Base-by-base conservation (phyloP, 2,113 vertebrate genomes). In the Maccullochella peelii region DNA sequence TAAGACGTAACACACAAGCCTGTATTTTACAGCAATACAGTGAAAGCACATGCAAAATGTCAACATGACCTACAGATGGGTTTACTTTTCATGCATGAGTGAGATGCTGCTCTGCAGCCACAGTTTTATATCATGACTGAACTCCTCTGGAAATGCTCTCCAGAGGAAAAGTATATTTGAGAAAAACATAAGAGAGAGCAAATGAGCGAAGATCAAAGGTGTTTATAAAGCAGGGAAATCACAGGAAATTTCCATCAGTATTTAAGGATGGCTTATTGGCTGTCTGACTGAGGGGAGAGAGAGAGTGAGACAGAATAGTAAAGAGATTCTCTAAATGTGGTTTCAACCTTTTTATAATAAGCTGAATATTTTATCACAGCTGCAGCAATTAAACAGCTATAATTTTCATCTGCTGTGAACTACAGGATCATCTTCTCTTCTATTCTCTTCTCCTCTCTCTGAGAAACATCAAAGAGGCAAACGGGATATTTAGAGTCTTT, bases 351-450 rank as follows among this genome's bases (percentile, higher is more conserved):
- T 79, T 88, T 82, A 70, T 70, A 78, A 68, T 69, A 49, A 0
- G 20, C 27, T 88, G 59, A 88, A 88, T 92, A 90, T 92, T 90
- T 84, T n/a, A 86, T 85, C 25, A 77, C 50, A 47, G 25, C 78
- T 68, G 78, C 50, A 73, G 82, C 54, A 68, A 79, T 88, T 80
- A 84, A 77, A 16, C 68, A 77, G 61, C 30, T n/a, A 63, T 40
- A 63, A 85, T 81, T 80, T 80, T 21, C 16, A 18, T 74, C 59
- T 50, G 20, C n/a, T 50, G 40, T 50, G 63, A 73, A 83, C 33
- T 58, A 40, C 55, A 50, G 42, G 42, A 44, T 77, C 57, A 9
- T 77, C 38, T 79, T 73, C 0, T 66, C 61, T 76, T 76, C 23
- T 71, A 57, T 72, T 63, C 23, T 73, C 58, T 33, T 54, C 1